Percentiles rank a stretch among this genome's conserved stretches.
Evolutionary conservation across 2,888 invertebrate genomes (phyloP).

Genomic region (Rugalucina vietnamica): DNA sequence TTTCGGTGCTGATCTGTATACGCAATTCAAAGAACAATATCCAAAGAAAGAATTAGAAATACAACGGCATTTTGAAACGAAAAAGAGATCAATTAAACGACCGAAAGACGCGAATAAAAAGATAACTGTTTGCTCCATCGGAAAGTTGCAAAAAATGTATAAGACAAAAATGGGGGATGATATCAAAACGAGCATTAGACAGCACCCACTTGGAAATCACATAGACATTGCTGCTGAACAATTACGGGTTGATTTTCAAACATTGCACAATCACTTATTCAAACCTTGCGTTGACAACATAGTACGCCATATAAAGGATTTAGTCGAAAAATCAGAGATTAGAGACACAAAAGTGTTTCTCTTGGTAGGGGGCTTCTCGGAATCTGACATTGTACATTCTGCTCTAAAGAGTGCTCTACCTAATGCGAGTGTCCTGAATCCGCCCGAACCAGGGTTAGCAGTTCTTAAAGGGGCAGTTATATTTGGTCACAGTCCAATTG

Average conservation of each 20-base stretch:
- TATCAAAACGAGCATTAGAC: not conserved
- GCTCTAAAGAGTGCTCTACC: slow-evolving; percentile 28
- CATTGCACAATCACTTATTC: slow-evolving; percentile 9
- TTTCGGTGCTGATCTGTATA: not conserved
- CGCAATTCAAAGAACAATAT: not conserved
- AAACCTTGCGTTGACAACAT: slow-evolving; percentile 32
- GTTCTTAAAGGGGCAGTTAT: slow-evolving; percentile 54
- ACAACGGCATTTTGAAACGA: not conserved
- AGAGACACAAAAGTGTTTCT: slow-evolving; percentile 34
- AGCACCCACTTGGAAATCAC: not conserved
- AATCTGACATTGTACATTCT: slow-evolving; percentile 23
- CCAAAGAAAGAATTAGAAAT: not conserved
- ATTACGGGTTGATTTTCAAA: not conserved
- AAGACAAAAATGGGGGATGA: not conserved
- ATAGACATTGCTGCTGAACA: not conserved
- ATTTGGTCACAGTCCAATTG: slow-evolving; percentile 41
- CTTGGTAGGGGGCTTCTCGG: slow-evolving; percentile 58
- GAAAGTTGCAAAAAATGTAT: not conserved
- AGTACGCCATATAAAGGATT: slow-evolving; percentile 30
- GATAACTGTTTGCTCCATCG: not conserved
- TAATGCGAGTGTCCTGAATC: slow-evolving; percentile 28
- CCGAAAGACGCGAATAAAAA: not conserved
- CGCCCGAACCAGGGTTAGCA: slow-evolving; percentile 46
- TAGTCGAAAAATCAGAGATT: slow-evolving; percentile 27
- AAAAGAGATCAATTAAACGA: not conserved